Conservation (phyloP, 2,888 invertebrate species). For the Stenchaetothrips biformis region DNA sequence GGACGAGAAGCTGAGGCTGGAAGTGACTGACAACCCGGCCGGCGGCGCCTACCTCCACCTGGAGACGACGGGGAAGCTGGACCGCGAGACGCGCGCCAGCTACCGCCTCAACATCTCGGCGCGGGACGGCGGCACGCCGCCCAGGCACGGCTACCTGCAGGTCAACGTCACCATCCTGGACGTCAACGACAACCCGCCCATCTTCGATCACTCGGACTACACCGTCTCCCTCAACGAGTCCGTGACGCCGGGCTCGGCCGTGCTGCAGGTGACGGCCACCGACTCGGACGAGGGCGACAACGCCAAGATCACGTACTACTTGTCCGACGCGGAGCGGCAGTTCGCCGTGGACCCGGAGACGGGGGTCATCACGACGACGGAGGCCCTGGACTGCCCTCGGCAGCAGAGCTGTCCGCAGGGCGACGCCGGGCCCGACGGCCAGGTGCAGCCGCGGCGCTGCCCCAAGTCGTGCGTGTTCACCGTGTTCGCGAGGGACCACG, state of each 20-base stretch:
- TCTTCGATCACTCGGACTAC: slow-evolving; percentile 93
- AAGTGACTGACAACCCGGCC: slow-evolving; percentile 81
- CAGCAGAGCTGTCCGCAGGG: slow-evolving; percentile 68
- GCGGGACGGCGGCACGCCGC: slow-evolving; percentile 76
- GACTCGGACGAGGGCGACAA: slow-evolving; percentile 93
- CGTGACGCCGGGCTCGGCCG: slow-evolving; percentile 81
- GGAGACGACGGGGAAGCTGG: slow-evolving; percentile 85
- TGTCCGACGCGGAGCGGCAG: slow-evolving; percentile 78
- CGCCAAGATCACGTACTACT: slow-evolving; percentile 83
- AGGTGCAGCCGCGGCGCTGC: slow-evolving; percentile 50
- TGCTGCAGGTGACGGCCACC: slow-evolving; percentile 86
- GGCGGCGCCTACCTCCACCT: slow-evolving; percentile 88
- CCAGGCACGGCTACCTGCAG: slow-evolving; percentile 76
- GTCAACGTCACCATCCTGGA: slow-evolving; percentile 88
- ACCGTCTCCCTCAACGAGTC: slow-evolving; percentile 89
- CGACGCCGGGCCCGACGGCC: neutral
- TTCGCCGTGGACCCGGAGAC: slow-evolving; percentile 90
- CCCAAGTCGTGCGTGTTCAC: slow-evolving; percentile 93
- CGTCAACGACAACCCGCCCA: slow-evolving; percentile 91
- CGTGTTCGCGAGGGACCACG: slow-evolving; percentile 89
- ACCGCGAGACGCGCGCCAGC: slow-evolving; percentile 80
- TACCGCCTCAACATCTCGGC: slow-evolving; percentile 87
- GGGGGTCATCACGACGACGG: slow-evolving; percentile 80
- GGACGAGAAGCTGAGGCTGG: slow-evolving; percentile 81
- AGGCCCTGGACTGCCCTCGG: slow-evolving; percentile 65